These are phyloP conservation scores for Vidua macroura DNA, from an alignment of 2,113 vertebrate genomes.

Conservation along the genomic window DNA sequence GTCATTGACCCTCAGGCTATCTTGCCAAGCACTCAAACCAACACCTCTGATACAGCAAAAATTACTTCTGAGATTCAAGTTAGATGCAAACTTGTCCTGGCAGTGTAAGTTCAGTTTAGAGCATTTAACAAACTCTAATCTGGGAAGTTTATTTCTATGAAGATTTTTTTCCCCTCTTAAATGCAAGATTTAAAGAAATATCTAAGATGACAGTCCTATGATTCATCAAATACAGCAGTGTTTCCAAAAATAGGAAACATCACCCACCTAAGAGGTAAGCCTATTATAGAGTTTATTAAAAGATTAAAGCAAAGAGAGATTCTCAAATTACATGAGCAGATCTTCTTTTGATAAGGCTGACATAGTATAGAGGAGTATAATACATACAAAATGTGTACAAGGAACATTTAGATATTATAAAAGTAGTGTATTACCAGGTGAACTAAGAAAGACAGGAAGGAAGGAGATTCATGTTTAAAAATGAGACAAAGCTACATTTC, in stretches of 20 bases:
- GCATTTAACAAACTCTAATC: neutral
- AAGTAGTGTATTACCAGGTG: neutral
- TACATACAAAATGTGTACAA: fast-evolving
- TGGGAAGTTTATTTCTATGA: neutral
- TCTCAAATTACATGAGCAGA: neutral
- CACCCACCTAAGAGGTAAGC: neutral
- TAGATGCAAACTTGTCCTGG: neutral
- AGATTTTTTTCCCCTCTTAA: neutral
- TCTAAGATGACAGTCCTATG: neutral
- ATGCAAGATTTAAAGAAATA: neutral
- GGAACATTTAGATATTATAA: neutral
- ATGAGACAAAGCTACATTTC: neutral
- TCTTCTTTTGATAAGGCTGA: neutral
- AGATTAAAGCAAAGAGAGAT: neutral
- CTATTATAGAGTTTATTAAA: neutral
- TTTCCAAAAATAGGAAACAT: neutral
- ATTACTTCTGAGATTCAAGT: neutral
- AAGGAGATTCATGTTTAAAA: neutral
- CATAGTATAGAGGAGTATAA: neutral
- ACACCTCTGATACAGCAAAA: neutral
- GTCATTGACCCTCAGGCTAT: neutral
- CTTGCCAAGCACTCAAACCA: neutral
- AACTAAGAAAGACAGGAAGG: neutral
- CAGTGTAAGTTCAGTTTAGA: neutral
- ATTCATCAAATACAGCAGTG: neutral